These are phyloP conservation scores for Leptoteleia sp. DNA, from an alignment of 1,140 invertebrate genomes.

Conservation along the genomic window DNA sequence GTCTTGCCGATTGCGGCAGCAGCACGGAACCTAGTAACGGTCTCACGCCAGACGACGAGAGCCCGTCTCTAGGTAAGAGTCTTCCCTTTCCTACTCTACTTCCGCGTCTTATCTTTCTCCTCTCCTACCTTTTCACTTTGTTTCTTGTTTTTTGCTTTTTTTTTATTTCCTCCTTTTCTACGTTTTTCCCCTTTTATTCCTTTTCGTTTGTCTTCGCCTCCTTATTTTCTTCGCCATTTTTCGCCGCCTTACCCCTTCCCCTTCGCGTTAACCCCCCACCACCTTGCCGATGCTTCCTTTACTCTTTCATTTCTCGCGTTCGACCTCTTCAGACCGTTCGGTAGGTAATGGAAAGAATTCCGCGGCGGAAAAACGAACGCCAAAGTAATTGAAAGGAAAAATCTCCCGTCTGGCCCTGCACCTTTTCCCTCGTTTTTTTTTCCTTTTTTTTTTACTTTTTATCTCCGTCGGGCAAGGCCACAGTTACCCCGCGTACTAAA, in stretches of 20 bases:
- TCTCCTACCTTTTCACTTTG: no score
- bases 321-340: constrained; percentile 32
- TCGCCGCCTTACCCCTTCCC: constrained; percentile 2
- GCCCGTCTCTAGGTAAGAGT: constrained; percentile 84
- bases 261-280: no score
- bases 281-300: no score
- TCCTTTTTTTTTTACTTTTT: not conserved
- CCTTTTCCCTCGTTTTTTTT: no score
- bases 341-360: constrained; percentile 34
- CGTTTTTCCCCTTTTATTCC: not conserved
- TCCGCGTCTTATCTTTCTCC: constrained; percentile 1
- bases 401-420: constrained; percentile 23
- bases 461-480: not conserved
- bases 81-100: not conserved
- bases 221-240: constrained; percentile 5
- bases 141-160: constrained; percentile 2
- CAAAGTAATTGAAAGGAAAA: constrained; percentile 56
- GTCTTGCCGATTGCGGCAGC: constrained; percentile 80
- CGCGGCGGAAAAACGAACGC: constrained; percentile 30
- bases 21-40: constrained; percentile 80
- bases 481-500: constrained; percentile 14
- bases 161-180: constrained; percentile 1
- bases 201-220: not conserved
- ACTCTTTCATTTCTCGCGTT: constrained; percentile 12
- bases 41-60: constrained; percentile 85